Evolutionary conservation across 1,140 invertebrate genomes (phyloP).

Genomic region (Sycobia sp.): DNA sequence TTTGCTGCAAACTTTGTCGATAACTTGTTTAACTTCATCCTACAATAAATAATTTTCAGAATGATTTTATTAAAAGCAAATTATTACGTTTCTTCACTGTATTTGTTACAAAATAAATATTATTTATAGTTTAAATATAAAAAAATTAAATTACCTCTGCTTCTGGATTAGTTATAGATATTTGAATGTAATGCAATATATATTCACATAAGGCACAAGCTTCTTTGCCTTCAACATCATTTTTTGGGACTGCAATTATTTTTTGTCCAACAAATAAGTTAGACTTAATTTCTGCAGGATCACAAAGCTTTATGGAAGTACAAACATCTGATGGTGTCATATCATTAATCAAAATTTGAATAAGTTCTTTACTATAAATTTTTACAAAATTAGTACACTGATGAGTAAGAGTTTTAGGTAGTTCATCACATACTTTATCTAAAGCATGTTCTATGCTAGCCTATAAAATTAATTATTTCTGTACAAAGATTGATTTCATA

Average conservation of each 20-base stretch:
- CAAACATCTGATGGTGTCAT: conserved; percentile 80
- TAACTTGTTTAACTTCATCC: conserved; percentile 68
- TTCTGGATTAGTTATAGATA: conserved; percentile 69
- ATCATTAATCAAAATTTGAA: conserved; percentile 78
- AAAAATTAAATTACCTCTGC: conserved; percentile 65
- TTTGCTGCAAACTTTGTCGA: conserved; percentile 71
- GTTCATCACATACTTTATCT: conserved; percentile 73
- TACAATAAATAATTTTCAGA: conserved; percentile 46
- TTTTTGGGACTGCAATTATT: conserved; percentile 33
- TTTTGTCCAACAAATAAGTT: conserved; percentile 45
- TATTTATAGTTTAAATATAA: neutral
- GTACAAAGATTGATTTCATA: neutral
- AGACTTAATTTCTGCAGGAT: conserved; percentile 48
- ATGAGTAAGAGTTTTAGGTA: conserved; percentile 67
- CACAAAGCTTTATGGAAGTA: conserved; percentile 73
- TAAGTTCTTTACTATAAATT: conserved; percentile 74
- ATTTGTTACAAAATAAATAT: conserved; percentile 24
- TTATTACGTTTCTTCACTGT: conserved; percentile 3
- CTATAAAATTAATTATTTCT: neutral
- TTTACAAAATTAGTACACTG: conserved; percentile 81
- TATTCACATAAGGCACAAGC: conserved; percentile 82
- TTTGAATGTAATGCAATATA: conserved; percentile 78
- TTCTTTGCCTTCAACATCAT: conserved; percentile 54
- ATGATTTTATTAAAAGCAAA: conserved; percentile 24
- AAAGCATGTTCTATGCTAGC: conserved; percentile 69